A percentile compares a stretch with the other conserved stretches of the same genome.
Conservation (phyloP, 2,888 invertebrate genomes). For the Hecatera dysodea region DNA sequence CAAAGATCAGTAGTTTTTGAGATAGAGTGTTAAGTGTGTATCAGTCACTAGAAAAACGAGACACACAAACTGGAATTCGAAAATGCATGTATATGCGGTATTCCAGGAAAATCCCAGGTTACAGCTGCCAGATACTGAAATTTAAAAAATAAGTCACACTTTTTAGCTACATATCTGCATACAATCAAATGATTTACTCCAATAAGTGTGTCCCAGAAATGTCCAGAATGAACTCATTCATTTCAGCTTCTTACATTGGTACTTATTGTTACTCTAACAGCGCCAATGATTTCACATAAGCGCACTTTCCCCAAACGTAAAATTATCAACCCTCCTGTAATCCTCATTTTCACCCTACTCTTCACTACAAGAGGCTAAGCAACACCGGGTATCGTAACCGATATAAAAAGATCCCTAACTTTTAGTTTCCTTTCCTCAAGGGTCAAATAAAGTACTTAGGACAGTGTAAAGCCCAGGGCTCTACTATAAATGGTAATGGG, state of each 20-base stretch:
- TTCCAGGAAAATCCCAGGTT: too few relatives aligned
- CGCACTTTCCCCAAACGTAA: constrained; percentile 35
- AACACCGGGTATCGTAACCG: constrained; percentile 19
- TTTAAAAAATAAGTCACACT: too few relatives aligned
- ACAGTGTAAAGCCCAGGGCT: constrained; percentile 29
- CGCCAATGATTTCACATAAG: constrained; percentile 42
- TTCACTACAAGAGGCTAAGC: constrained; percentile 1
- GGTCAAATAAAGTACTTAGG: constrained; percentile 54
- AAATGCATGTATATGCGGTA: too few relatives aligned
- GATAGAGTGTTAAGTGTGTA: too few relatives aligned
- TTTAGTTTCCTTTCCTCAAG: constrained; percentile 39
- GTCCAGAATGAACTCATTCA: too few relatives aligned
- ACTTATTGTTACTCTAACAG: constrained; percentile 32
- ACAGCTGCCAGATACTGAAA: too few relatives aligned
- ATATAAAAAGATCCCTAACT: constrained; percentile 53
- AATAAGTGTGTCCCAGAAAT: too few relatives aligned
- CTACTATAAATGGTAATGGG: constrained; percentile 54
- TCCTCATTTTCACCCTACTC: neutral
- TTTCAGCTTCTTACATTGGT: constrained; percentile 5
- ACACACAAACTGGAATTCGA: too few relatives aligned
- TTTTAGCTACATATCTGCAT: too few relatives aligned
- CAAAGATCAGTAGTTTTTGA: too few relatives aligned
- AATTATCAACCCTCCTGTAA: constrained; percentile 40
- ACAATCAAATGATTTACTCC: neutral
- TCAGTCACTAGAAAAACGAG: too few relatives aligned